Base-by-base conservation (phyloP, 2,888 invertebrate genomes). In the Thalpophila matura region DNA sequence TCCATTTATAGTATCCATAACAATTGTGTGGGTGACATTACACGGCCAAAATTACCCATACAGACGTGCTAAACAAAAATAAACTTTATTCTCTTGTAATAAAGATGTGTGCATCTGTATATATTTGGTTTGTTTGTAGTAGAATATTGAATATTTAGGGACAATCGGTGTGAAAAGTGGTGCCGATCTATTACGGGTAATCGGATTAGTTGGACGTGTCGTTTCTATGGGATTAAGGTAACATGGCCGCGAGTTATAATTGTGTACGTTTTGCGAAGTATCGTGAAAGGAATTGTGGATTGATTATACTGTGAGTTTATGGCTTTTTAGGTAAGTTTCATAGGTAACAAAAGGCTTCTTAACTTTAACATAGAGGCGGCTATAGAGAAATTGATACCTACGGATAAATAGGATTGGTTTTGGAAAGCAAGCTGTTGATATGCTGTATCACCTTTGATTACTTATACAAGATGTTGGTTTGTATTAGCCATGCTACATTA, bases 101-200 rank as follows among this genome's bases (percentile, higher is more conserved):
- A 68, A 61, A 26, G 24, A 20, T 40, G 27, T 37, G 0, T 35
- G 6, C 2, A 18, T 4, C 10, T 54, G 62, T 46, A n/a, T 26
- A 10, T 16, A 2, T 38, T 14, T 33, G 45, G 1, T 35, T 35
- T 27, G 51, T 62, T 46, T 51, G 14, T 47, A 42, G 49, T 47
- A 49, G 57, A 60, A 70, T 76, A 74, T 79, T 76, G 68, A 76
- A 75, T 73, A 59, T 75, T 76, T 77, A 63, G 58, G 72, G 68
- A 68, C 81, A 78, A 67, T 76, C 77, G 72, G 75, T 68, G 77
- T 70, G 81, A 80, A 86, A 91, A 92, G 89, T 89, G 85, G 79
- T 82, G 67, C 82, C 88, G 90, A 93, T 93, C 91, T 88, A 89
- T 93, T 92, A 91, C 92, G 80, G 77, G 71, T 93, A 93, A 93